These are phyloP conservation scores for Plebejus anna DNA, from an alignment of 2,888 invertebrate genomes.

Conservation along the genomic window DNA sequence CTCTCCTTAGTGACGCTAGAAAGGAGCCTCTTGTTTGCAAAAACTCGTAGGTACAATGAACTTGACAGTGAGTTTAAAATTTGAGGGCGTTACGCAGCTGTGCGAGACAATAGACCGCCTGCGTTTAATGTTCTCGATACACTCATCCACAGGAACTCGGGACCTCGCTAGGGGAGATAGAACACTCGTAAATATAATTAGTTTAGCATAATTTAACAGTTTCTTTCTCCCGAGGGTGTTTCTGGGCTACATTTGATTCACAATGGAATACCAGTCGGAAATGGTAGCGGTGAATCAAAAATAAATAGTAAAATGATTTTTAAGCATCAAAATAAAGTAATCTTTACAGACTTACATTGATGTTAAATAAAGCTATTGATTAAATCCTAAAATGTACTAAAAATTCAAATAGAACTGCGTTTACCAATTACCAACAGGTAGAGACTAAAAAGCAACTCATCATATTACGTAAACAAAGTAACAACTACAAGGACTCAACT, in stretches of 20 bases:
- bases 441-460: neutral
- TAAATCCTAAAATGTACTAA: neutral
- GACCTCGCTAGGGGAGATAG: constrained; percentile 11
- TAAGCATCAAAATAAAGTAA: too few species aligned
- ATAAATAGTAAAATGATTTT: neutral
- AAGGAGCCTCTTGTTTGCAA: constrained; percentile 18
- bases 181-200: constrained; percentile 20
- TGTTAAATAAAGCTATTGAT: too few species aligned
- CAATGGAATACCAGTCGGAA: neutral
- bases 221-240: neutral
- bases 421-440: neutral
- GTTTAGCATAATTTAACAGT: constrained; percentile 17
- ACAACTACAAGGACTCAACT: neutral
- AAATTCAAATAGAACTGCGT: neutral
- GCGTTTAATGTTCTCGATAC: constrained; percentile 38
- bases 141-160: constrained; percentile 20
- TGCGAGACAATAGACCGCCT: constrained; percentile 53
- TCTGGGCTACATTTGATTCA: neutral
- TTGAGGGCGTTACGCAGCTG: constrained; percentile 57
- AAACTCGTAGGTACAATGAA: constrained; percentile 56
- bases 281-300: neutral
- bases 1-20: neutral
- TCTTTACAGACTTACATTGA: too few species aligned
- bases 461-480: neutral
- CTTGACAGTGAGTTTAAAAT: constrained; percentile 65